Evolutionary conservation across 2,888 invertebrate genomes (phyloP), one percentile per base, ranked within the genome.

Genomic region (Eupithecia inturbata): DNA sequence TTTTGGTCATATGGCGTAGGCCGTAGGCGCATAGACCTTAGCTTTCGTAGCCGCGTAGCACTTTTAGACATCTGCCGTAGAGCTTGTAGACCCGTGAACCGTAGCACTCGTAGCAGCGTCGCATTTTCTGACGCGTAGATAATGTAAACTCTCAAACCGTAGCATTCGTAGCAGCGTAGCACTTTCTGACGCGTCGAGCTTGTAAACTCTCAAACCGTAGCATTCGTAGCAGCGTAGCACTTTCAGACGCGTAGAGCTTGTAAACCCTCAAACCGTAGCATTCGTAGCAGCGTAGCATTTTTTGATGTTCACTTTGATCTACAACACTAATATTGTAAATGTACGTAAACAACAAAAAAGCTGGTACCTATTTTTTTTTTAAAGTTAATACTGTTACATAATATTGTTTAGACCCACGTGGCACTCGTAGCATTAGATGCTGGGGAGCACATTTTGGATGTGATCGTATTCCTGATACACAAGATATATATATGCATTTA

Each of bases 41-140:
- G 22, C 14, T 26, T 64, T 36, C 81, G 75, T 77, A 82, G 80
- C 71, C 19, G 28, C 86, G 86, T 84, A 87, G 80, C 83, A 75
- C n/a, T 75, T 62, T 33, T 10, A 10, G 1, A 33, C 19, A 33
- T 31, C 16, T 7, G 33, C 22, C 22, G 78, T 77, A 77, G 77
- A 78, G 72, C 74, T 49, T 49, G 49, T 49, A 49, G 22, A 22
- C 10, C 12, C n/a, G 0, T 9, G 2, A 1, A 2, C 9, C 49
- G 49, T 49, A 49, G n/a, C 49, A n/a, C 9, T 49, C 49, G 49
- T 49, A 49, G n/a, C 49, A n/a, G n/a, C 49, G n/a, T 49, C n/a
- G 49, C n/a, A n/a, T n/a, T 49, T 49, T 5, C 45, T 14, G 4
- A 41, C 3, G 14, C 39, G 39, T 41, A n/a, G 77, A 80, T 71